Base-by-base conservation (phyloP, 2,888 invertebrate genomes). In the Polymixis flavicincta region DNA sequence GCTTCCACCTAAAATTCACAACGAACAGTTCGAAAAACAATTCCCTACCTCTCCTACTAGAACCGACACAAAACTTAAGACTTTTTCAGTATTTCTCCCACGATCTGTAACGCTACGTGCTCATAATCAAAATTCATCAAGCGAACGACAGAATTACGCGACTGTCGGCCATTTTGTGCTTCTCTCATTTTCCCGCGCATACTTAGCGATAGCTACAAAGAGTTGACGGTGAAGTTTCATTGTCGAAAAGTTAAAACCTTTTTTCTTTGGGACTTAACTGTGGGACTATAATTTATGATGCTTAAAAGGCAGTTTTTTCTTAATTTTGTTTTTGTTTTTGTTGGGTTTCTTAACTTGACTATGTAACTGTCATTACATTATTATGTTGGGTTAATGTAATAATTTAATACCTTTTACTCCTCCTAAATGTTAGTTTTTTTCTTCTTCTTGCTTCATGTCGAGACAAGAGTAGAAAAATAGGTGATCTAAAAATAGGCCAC, bases 81-180 rank as follows among this genome's bases (percentile, higher is more conserved):
- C 25, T 54, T 76, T 65, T 78, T 84, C 69, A 81, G 76, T 77
- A 86, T 86, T 86, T 74, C 45, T n/a, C 9, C 76, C 86, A 86
- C 86, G 84, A 68, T 61, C 70, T 17, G 60, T 59, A 64, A 72
- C n/a, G 37, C 59, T 80, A 80, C 85, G 83, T 78, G 83, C 32
- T 73, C 76, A 81, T 81, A 86, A 86, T 86, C 79, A 79, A 77
- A 85, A 86, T 86, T 86, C 85, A 83, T 86, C 83, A 81, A 71
- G 73, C 76, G 80, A 55, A 55, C 84, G 69, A 63, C 74, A 64
- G 57, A 77, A 80, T 70, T 76, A 69, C 76, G 52, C 50, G 67
- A 64, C 63, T 71, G 66, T 50, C 71, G 55, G 75, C 81, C 79
- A 85, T 81, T 83, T 80, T 84, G 70, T 74, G 50, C 42, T 71